Evolutionary conservation across 1,140 invertebrate genomes (phyloP).

Genomic region (Zaprionus nigranus): DNA sequence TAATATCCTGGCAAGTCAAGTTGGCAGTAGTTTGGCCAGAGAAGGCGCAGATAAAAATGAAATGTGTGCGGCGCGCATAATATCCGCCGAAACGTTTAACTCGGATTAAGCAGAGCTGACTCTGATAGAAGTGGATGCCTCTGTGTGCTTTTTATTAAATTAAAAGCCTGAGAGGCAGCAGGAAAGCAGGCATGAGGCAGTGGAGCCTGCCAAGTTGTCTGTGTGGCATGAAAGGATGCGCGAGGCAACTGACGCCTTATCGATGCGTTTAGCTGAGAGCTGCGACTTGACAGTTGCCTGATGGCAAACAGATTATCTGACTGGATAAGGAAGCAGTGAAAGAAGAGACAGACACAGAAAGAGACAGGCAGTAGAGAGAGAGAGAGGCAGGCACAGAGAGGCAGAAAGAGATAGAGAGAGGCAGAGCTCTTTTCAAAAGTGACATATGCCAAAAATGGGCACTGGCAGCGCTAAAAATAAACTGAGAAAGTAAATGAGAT

Average conservation of each 20-base stretch:
- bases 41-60: background rate
- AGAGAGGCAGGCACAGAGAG: background rate
- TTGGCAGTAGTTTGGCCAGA: constrained; percentile 46
- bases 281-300: constrained; percentile 3
- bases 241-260: constrained; percentile 3
- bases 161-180: constrained; percentile 26
- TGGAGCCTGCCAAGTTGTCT: background rate
- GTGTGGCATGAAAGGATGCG: background rate
- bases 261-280: background rate
- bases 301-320: background rate
- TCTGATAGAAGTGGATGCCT: constrained; percentile 48
- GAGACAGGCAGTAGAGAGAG: background rate
- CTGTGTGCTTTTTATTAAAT: constrained; percentile 55
- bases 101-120: constrained; percentile 78
- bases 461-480: background rate
- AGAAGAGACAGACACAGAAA: background rate
- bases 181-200: background rate
- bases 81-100: constrained; percentile 79
- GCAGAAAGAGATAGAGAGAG: background rate
- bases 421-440: background rate
- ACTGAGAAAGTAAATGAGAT: background rate
- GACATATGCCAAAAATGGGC: background rate
- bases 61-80: constrained; percentile 49
- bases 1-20: constrained; percentile 70
- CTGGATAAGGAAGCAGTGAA: background rate